Evolutionary conservation across 2,888 invertebrate species (phyloP).

Genomic region (Celastrina argiolus): DNA sequence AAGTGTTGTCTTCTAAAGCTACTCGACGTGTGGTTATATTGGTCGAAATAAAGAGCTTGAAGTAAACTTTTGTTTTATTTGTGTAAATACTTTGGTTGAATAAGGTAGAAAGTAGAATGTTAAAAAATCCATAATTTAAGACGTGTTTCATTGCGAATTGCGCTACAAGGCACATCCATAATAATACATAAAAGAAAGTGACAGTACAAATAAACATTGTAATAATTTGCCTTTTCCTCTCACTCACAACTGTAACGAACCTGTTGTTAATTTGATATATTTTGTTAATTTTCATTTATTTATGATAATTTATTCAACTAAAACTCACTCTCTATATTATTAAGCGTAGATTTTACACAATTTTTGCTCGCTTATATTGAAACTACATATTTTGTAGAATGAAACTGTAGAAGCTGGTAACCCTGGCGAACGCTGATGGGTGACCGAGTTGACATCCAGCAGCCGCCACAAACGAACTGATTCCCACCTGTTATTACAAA

Average conservation of each 20-base stretch:
- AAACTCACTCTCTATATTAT: not conserved
- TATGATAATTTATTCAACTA: not conserved
- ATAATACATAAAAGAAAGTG: not conserved
- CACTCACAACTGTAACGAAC: not conserved
- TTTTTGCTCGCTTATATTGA: not conserved
- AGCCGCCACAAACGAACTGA: constrained; percentile 39
- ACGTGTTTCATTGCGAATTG: not conserved
- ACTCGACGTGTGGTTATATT: constrained; percentile 45
- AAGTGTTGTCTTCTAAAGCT: constrained; percentile 15
- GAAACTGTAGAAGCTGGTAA: constrained; percentile 39
- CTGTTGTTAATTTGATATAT: no score
- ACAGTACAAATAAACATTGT: not conserved
- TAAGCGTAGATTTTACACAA: not conserved
- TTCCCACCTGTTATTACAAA: constrained; percentile 41
- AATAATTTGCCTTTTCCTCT: not conserved
- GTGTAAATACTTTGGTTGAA: not conserved
- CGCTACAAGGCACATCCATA: not conserved
- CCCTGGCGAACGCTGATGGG: constrained; percentile 39
- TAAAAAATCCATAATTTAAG: not conserved
- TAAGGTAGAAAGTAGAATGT: not conserved
- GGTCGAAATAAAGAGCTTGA: constrained; percentile 74
- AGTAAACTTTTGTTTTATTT: constrained; percentile 36
- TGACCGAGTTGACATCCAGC: constrained; percentile 37
- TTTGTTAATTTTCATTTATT: not conserved
- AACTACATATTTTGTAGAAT: constrained; percentile 31